Base-by-base conservation (phyloP, 2,888 invertebrate genomes). In the Acanthopleura granulata region DNA sequence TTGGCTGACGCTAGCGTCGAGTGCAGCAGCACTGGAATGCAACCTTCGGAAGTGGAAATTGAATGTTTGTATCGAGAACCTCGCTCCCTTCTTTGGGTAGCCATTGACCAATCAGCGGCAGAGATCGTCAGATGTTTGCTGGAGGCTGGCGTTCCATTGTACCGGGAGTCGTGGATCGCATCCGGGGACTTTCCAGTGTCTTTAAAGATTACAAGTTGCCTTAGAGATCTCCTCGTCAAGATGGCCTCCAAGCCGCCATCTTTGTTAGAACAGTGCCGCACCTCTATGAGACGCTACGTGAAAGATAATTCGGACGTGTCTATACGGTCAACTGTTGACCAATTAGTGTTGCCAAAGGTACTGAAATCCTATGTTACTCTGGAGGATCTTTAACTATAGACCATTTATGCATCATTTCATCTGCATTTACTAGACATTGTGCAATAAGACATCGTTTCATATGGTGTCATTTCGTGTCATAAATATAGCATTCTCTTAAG, bases 21-120 rank as follows among this genome's bases (percentile, higher is more conserved):
- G 27, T 66, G 66, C 29, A 1, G 16, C 29, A 66, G 66, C 25
- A 6, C 66, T 3, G 66, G 66, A 3, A 66, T 27, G 29, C 66
- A 66, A 27, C 66, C 29, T 27, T 66, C 66, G 25, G 66, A 66
- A 66, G 22, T 18, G 15, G 66, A 25, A 27, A 27, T 27, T 27
- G 29, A 66, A 27, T 27, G 29, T 27, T 6, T 27, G 15, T 66
- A 66, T 25, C 29, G 12, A 22, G 16, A 27, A 6, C 29, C 66
- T 25, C 66, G 66, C 29, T 66, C 66, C 6, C 29, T 66, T 27
- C 66, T 66, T 15, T 66, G 66, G 66, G 66, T 66, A 1, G 66
- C 66, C 22, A 27, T 66, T 66, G 66, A 66, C 66, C 66, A 66
- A 66, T 66, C 66, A 16, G 22, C 66, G 6, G 18, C 25, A 6